Conservation (phyloP, 2,113 vertebrate genomes). For the Rhea pennata region DNA sequence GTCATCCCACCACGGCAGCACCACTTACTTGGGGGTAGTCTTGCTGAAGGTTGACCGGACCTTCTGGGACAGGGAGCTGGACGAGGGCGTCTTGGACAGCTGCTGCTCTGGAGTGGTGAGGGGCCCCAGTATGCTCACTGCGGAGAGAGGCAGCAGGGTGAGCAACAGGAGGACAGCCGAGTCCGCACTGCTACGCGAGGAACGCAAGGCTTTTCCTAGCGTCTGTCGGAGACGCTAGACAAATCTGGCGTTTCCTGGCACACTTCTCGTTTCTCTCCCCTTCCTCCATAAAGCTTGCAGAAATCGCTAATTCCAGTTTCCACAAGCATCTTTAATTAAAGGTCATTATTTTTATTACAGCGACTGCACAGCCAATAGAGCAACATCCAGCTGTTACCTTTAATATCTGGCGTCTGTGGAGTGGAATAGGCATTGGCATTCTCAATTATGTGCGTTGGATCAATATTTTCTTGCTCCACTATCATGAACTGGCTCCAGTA, state of each 20-base stretch:
- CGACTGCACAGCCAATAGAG: background rate
- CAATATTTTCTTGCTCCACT: slow-evolving; percentile 82
- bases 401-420: slow-evolving; percentile 88
- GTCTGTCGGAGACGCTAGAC: background rate
- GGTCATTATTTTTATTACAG: background rate
- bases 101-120: slow-evolving; percentile 95
- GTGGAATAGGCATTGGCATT: slow-evolving; percentile 89
- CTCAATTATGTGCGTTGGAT: slow-evolving; percentile 84
- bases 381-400: slow-evolving; percentile 74
- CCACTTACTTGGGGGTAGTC: slow-evolving; percentile 89
- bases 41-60: slow-evolving; percentile 87
- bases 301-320: background rate
- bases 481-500: slow-evolving; percentile 93
- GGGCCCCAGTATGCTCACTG: slow-evolving; percentile 93
- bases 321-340: background rate
- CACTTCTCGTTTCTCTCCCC: background rate
- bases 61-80: slow-evolving; percentile 92
- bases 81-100: slow-evolving; percentile 90
- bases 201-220: background rate
- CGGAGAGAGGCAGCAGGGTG: background rate
- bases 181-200: background rate
- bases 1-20: background rate
- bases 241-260: slow-evolving; percentile 11
- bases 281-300: background rate
- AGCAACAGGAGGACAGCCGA: background rate